Evolutionary conservation across 2,888 invertebrate species (phyloP).

Genomic region (Protonemura montana): DNA sequence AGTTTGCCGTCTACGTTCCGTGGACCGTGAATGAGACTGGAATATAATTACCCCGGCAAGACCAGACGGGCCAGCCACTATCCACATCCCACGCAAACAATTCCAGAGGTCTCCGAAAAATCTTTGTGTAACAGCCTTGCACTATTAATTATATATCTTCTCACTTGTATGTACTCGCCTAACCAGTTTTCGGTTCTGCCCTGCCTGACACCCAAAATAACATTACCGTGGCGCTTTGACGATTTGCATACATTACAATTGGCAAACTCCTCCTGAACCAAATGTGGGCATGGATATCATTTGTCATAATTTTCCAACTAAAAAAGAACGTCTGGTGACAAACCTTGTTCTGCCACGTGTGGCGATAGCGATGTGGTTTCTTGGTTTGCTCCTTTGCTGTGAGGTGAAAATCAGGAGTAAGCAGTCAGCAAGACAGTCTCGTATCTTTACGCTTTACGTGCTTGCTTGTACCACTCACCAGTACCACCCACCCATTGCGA

Average conservation of each 20-base stretch:
- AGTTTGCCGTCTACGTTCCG: background rate
- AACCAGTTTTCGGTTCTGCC: background rate
- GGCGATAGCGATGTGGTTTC: background rate
- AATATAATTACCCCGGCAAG: background rate
- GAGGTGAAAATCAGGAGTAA: background rate
- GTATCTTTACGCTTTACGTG: background rate
- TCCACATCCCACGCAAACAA: background rate
- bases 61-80: background rate
- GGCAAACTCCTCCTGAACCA: background rate
- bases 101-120: background rate
- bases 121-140: slow-evolving; percentile 5
- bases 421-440: background rate
- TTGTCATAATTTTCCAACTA: background rate
- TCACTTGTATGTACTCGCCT: background rate
- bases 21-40: background rate
- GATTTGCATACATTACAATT: background rate
- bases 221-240: background rate
- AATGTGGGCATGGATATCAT: background rate
- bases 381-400: background rate
- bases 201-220: background rate
- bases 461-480: background rate
- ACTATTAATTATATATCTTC: slow-evolving; percentile 3
- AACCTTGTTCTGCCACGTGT: background rate
- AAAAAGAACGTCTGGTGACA: too few species aligned
- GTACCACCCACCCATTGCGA: background rate